Percentiles rank a stretch among this genome's conserved stretches.
Evolutionary conservation across 2,888 invertebrate genomes (phyloP).

Genomic region (Dasysyrphus tricinctus): DNA sequence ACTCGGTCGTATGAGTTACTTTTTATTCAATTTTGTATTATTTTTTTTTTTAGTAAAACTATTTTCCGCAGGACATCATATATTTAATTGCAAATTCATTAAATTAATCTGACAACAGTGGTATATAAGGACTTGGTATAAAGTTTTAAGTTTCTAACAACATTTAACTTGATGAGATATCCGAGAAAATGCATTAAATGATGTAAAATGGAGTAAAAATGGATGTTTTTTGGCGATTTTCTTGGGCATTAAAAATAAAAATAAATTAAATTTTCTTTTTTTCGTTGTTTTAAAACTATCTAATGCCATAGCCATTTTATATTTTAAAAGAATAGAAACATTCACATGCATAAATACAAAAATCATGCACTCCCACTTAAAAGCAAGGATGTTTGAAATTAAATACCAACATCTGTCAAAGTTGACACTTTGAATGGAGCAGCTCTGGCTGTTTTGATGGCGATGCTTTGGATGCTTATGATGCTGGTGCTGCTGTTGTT

Average conservation of each 20-base stretch:
- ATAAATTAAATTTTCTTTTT: not conserved
- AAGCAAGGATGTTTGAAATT: slow-evolving; percentile 46
- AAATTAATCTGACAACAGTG: slow-evolving; percentile 1
- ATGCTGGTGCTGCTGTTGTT: not conserved
- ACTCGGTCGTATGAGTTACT: slow-evolving; percentile 32
- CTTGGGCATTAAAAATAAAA: not conserved
- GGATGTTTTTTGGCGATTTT: not conserved
- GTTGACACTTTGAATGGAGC: slow-evolving; percentile 53
- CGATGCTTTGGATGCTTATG: not conserved
- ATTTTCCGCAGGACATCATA: slow-evolving; percentile 16
- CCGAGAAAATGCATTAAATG: not conserved
- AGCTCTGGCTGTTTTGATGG: not conserved
- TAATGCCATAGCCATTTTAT: not conserved
- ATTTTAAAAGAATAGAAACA: not conserved
- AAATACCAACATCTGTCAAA: slow-evolving; percentile 58
- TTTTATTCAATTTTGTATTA: not conserved
- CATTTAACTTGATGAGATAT: slow-evolving; percentile 19
- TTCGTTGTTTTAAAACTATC: not conserved
- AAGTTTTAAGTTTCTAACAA: not conserved
- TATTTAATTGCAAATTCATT: slow-evolving; percentile 39
- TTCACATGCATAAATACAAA: not conserved
- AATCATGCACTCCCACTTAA: slow-evolving; percentile 8
- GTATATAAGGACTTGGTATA: slow-evolving; percentile 5
- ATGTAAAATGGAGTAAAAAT: not conserved
- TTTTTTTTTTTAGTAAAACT: not conserved